phyloP scores from a whole-genome alignment of 2,113 vertebrate genomes.

The Marmota flaviventris region DNA sequence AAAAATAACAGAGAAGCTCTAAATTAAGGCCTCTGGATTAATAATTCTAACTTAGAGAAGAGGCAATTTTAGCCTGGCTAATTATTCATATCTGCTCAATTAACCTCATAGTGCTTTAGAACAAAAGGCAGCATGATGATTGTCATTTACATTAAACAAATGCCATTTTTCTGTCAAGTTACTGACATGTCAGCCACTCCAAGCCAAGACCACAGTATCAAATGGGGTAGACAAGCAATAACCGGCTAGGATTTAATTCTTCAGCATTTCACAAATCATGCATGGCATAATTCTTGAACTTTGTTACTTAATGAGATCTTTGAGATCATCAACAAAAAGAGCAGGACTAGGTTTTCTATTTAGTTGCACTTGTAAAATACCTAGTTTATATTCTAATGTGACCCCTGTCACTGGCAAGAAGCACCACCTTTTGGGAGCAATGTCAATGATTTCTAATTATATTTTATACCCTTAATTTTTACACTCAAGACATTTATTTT shows the following conservation, averaged over 20 bases:
- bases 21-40: constrained; percentile 84
- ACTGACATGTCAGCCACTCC: constrained; percentile 72
- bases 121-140: constrained; percentile 79
- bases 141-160: constrained; percentile 87
- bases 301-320: constrained; percentile 16
- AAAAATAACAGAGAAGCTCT: constrained; percentile 72
- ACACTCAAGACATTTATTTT: not conserved
- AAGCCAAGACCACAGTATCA: constrained; percentile 63
- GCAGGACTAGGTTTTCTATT: not conserved
- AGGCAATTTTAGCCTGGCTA: constrained; percentile 82
- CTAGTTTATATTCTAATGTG: constrained; percentile 19
- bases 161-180: constrained; percentile 79
- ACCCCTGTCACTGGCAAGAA: not conserved
- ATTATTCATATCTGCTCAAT: constrained; percentile 87
- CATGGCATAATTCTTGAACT: fast-evolving
- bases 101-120: constrained; percentile 85
- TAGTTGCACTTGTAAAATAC: constrained; percentile 45
- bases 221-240: constrained; percentile 63
- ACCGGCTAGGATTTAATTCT: constrained; percentile 40
- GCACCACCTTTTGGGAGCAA: not conserved
- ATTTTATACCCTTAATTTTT: constrained; percentile 17
- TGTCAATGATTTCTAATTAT: constrained; percentile 35
- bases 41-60: constrained; percentile 79
- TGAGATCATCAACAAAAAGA: not conserved
- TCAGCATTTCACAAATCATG: constrained; percentile 56